Evolutionary conservation across 2,888 invertebrate species (phyloP).

Genomic region (Adela reaumurella): DNA sequence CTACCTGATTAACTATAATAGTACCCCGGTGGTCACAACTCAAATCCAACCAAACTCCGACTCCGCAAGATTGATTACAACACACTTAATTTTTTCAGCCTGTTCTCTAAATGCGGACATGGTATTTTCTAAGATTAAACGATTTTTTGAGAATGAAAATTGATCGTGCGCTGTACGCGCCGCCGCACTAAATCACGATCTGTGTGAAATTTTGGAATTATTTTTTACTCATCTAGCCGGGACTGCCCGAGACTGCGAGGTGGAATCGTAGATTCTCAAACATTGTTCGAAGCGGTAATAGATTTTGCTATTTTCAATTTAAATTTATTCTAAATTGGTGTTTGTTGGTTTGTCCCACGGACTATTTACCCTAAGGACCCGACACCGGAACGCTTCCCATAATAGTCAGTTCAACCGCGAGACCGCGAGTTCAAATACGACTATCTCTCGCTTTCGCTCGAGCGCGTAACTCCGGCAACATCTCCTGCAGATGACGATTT

Average conservation of each 20-base stretch:
- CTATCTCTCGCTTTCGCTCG: no score
- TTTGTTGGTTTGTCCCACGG: no score
- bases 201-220: constrained; percentile 29
- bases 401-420: no score
- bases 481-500: no score
- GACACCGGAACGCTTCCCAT: no score
- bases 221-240: neutral
- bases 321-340: no score
- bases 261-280: neutral
- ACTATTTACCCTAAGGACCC: no score
- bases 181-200: constrained; percentile 35
- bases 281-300: no score
- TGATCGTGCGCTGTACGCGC: constrained; percentile 20
- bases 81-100: constrained; percentile 16
- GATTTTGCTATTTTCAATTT: no score
- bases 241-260: no score
- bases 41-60: neutral
- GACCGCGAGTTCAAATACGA: no score
- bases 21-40: neutral
- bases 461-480: no score
- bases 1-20: neutral
- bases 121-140: constrained; percentile 20
- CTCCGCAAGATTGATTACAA: constrained; percentile 23
- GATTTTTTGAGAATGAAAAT: constrained; percentile 23
- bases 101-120: constrained; percentile 18